These are phyloP conservation scores for Planococcus citri DNA, from an alignment of 1,140 invertebrate genomes.

Conservation along the genomic window DNA sequence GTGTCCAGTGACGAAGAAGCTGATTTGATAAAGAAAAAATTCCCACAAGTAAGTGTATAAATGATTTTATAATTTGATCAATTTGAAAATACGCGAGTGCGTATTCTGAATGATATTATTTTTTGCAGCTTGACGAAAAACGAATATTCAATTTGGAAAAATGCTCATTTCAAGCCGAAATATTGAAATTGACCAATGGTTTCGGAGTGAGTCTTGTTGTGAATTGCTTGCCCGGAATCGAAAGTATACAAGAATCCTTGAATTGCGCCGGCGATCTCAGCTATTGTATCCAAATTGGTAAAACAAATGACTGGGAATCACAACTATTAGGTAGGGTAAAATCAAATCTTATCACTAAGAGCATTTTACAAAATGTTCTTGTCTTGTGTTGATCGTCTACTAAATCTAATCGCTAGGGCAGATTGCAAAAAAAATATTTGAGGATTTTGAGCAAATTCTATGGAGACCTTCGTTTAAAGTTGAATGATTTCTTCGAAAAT, in stretches of 20 bases:
- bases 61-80: background rate
- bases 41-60: background rate
- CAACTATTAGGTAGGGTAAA: background rate
- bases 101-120: background rate
- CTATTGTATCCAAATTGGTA: background rate
- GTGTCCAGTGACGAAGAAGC: background rate
- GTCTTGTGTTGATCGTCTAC: no score
- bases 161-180: background rate
- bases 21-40: background rate
- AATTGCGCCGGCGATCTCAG: background rate
- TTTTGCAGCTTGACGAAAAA: background rate
- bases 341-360: no score
- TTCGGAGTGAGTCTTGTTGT: background rate
- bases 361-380: no score
- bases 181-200: background rate
- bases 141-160: background rate
- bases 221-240: background rate
- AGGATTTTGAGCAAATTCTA: no score
- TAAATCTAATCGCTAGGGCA: no score
- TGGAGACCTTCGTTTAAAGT: no score
- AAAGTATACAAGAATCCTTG: background rate
- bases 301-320: background rate
- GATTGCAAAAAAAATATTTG: no score
- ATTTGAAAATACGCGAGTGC: no score
- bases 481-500: no score